phyloP scores from a whole-genome alignment of 2,113 vertebrate genomes.

The Dryoscopus gambensis region DNA sequence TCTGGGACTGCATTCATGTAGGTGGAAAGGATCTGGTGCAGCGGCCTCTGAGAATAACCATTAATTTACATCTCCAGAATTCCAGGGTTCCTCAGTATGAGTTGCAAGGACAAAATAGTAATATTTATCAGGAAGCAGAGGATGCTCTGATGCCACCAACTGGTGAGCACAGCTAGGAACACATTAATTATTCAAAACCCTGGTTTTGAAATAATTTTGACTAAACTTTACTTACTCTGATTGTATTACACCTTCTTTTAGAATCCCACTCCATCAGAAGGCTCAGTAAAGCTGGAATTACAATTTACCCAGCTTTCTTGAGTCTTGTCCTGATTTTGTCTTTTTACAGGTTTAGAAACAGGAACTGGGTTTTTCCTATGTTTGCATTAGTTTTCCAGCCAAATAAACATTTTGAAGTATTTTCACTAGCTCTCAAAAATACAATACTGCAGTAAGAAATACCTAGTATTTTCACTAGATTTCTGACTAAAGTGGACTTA shows the following conservation, averaged over 20 bases:
- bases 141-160: neutral
- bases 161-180: neutral
- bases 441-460: neutral
- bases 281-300: neutral
- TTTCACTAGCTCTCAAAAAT: neutral
- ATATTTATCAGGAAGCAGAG: neutral
- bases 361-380: neutral
- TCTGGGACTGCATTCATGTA: neutral
- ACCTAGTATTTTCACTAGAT: neutral
- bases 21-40: neutral
- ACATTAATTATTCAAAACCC: neutral
- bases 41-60: neutral
- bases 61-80: neutral
- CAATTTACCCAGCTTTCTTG: neutral
- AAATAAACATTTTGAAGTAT: neutral
- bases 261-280: neutral
- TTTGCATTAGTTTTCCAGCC: neutral
- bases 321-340: neutral
- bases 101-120: neutral
- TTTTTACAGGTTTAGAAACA: neutral
- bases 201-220: neutral
- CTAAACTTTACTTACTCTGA: neutral
- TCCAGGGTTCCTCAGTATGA: neutral
- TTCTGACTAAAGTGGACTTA: neutral
- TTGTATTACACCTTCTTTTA: neutral